phyloP scores from a whole-genome alignment of 2,113 vertebrate genomes.

The Nerophis ophidion region DNA sequence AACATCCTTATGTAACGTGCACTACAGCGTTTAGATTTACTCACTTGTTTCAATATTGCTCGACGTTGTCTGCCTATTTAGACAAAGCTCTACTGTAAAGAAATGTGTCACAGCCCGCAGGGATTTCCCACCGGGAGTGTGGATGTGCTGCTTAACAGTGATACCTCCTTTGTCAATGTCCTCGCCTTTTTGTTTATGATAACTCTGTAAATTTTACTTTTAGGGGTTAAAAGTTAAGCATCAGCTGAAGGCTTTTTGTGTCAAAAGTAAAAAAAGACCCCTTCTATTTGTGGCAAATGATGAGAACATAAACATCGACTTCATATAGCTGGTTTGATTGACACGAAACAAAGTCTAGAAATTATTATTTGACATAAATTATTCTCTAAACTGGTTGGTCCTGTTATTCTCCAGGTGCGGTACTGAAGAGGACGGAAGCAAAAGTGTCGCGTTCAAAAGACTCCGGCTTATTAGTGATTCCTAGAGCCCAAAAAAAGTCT shows the following conservation, averaged over 20 bases:
- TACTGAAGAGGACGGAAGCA: slow-evolving; percentile 50
- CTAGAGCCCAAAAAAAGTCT: too few species aligned
- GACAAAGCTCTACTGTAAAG: neutral
- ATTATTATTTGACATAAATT: neutral
- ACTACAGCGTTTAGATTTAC: neutral
- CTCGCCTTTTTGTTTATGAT: neutral
- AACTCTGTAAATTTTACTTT: neutral
- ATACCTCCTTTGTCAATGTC: neutral
- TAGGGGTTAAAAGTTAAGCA: neutral
- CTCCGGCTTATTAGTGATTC: too few species aligned
- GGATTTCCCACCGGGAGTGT: neutral
- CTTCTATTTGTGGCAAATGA: neutral
- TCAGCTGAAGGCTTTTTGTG: too few species aligned
- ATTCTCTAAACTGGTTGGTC: too few species aligned
- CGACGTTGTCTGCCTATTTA: neutral
- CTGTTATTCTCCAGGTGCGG: slow-evolving; percentile 41
- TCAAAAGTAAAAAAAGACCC: too few species aligned
- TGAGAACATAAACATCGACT: neutral
- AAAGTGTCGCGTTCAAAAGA: too few species aligned
- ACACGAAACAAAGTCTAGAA: neutral
- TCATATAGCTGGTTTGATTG: neutral
- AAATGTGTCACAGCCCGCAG: neutral
- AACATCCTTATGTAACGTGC: too few species aligned
- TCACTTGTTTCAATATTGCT: neutral
- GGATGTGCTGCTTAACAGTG: neutral